Percentiles rank a stretch among this genome's conserved stretches.
phyloP scores from a whole-genome alignment of 2,888 invertebrate genomes.

The Lottia scabra region DNA sequence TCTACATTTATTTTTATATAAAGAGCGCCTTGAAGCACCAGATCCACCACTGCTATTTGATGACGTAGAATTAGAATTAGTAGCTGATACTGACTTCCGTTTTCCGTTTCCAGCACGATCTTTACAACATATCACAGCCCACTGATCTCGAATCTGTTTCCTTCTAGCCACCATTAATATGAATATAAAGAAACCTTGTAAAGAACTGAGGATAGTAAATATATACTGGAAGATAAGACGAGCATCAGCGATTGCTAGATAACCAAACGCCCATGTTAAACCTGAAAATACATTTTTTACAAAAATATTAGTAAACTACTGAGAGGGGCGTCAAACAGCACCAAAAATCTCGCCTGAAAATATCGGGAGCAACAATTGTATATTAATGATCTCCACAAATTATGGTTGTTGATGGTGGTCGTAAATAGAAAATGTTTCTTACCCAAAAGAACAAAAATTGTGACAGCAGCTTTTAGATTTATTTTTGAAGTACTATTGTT shows the following conservation, averaged over 20 bases:
- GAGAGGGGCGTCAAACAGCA: too few relatives aligned
- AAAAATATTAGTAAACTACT: too few relatives aligned
- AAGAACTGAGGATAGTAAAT: constrained; percentile 59
- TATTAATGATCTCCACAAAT: too few relatives aligned
- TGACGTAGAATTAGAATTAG: constrained; percentile 37
- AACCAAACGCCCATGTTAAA: constrained; percentile 67
- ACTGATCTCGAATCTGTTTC: constrained; percentile 58
- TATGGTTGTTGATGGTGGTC: too few relatives aligned
- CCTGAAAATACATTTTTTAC: constrained; percentile 38
- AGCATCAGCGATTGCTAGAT: constrained; percentile 60
- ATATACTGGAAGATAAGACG: constrained; percentile 63
- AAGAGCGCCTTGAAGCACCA: neutral
- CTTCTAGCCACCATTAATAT: constrained; percentile 52
- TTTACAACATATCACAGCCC: constrained; percentile 49
- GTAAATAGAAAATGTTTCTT: constrained; percentile 13
- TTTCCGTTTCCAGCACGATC: constrained; percentile 32
- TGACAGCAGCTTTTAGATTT: constrained; percentile 64
- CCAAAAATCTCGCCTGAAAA: too few relatives aligned
- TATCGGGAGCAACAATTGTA: too few relatives aligned
- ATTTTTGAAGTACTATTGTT: constrained; percentile 55
- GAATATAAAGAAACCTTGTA: constrained; percentile 61
- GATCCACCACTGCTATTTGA: constrained; percentile 9
- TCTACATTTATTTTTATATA: neutral
- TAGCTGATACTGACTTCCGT: constrained; percentile 42
- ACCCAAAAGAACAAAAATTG: constrained; percentile 66